Evolutionary conservation across 2,113 vertebrate genomes (phyloP).

Genomic region (Scortum barcoo): DNA sequence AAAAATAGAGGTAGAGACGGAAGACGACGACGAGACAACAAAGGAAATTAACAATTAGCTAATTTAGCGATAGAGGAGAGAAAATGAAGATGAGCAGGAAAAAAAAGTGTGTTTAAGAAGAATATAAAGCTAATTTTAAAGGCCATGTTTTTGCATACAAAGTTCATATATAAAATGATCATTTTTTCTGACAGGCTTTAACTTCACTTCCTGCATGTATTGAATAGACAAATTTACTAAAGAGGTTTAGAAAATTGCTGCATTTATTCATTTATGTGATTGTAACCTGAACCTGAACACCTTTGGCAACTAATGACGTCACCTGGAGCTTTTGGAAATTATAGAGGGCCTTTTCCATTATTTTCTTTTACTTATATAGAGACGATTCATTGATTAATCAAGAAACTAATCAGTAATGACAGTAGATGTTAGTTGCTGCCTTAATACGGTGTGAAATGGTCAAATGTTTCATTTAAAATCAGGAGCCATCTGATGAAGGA

Average conservation of each 20-base stretch:
- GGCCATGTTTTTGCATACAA: neutral
- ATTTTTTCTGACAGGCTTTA: too few species aligned
- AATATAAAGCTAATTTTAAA: neutral
- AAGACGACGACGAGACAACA: neutral
- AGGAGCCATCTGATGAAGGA: neutral
- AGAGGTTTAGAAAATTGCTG: too few species aligned
- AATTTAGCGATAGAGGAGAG: neutral
- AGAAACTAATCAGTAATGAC: neutral
- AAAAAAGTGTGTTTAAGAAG: neutral
- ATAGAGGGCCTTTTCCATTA: too few species aligned
- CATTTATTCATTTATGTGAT: too few species aligned
- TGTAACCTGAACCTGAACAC: too few species aligned
- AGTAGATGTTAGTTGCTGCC: neutral
- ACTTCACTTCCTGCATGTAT: neutral
- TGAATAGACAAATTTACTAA: too few species aligned
- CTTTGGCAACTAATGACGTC: neutral
- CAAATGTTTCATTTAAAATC: neutral
- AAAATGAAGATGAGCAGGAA: neutral
- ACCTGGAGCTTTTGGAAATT: neutral
- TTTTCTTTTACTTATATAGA: neutral
- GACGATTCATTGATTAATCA: neutral
- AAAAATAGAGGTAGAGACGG: neutral
- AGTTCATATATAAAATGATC: too few species aligned
- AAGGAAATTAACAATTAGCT: neutral
- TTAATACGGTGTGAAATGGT: neutral